Evolutionary conservation across 2,113 vertebrate genomes (phyloP).

Genomic region (Callopanchax toddi): DNA sequence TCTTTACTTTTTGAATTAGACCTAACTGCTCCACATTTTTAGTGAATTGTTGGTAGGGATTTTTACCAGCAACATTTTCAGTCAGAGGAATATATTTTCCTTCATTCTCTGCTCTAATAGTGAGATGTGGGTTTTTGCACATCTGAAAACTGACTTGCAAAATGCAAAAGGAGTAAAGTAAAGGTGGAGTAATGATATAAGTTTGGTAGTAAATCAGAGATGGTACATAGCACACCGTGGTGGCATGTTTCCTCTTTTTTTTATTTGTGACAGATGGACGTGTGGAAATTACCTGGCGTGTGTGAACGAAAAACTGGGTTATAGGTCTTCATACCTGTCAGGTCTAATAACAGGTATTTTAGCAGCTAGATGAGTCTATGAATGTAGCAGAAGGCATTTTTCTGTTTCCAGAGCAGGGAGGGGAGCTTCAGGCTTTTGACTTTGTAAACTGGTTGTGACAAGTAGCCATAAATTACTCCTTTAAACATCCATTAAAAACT

Average conservation of each 20-base stretch:
- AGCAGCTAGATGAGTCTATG: slow-evolving; percentile 50
- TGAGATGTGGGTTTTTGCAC: too few species aligned
- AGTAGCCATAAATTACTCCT: slow-evolving; percentile 56
- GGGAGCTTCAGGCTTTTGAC: slow-evolving; percentile 30
- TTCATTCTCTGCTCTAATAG: too few species aligned
- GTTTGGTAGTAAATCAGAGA: slow-evolving; percentile 41
- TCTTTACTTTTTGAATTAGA: too few species aligned
- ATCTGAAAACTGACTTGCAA: too few species aligned
- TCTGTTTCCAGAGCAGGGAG: slow-evolving; percentile 16
- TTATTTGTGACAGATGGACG: slow-evolving; percentile 19
- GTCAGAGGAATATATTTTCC: too few species aligned
- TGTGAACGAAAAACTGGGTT: slow-evolving; percentile 30
- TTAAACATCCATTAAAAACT: slow-evolving; percentile 60
- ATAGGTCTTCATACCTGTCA: slow-evolving; percentile 60
- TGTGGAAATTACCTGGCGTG: slow-evolving; percentile 53
- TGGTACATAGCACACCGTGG: slow-evolving; percentile 4
- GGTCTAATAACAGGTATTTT: slow-evolving; percentile 68
- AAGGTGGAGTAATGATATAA: slow-evolving; percentile 65
- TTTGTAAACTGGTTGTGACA: slow-evolving; percentile 64
- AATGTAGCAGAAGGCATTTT: slow-evolving; percentile 54
- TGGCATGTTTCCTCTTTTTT: slow-evolving; percentile 37
- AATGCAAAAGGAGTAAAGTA: too few species aligned
- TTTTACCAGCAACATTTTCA: too few species aligned
- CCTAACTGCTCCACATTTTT: too few species aligned
- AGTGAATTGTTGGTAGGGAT: too few species aligned